A percentile compares a stretch with the other conserved stretches of the same genome.
phyloP scores from a whole-genome alignment of 30 jellyfish, hydroid and myxozoan species.

The Hydractinia symbiolongicarpus region DNA sequence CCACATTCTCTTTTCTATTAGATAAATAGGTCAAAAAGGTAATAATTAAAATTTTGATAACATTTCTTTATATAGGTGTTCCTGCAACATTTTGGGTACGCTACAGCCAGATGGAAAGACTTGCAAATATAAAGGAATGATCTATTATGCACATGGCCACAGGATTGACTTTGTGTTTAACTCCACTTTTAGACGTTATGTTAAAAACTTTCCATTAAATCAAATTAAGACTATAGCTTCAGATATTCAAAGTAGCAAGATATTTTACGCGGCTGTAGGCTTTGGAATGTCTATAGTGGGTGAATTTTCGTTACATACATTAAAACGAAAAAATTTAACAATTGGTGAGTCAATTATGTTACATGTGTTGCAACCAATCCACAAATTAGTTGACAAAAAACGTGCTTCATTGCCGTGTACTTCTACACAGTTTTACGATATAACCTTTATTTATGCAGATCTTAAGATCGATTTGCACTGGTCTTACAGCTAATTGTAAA shows the following conservation, averaged over 20 bases:
- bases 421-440: no score
- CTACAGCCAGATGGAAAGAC: neutral
- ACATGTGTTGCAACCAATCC: neutral
- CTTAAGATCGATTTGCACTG: no score
- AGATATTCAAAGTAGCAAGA: neutral
- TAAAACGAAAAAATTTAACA: neutral
- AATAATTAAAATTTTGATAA: no score
- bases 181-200: neutral
- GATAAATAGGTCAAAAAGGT: no score
- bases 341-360: neutral
- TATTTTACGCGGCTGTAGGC: neutral
- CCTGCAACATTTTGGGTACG: neutral
- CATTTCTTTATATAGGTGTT: neutral
- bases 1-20: no score
- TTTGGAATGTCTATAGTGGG: neutral
- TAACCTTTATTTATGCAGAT: no score
- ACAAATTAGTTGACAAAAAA: no score
- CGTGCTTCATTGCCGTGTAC: no score
- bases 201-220: neutral
- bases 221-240: neutral
- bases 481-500: no score
- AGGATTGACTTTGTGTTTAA: neutral
- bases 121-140: neutral
- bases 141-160: slow-evolving; percentile 8
- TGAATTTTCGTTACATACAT: neutral